Conservation (phyloP, 2,888 invertebrate genomes). For the Strigamia transsilvanica region DNA sequence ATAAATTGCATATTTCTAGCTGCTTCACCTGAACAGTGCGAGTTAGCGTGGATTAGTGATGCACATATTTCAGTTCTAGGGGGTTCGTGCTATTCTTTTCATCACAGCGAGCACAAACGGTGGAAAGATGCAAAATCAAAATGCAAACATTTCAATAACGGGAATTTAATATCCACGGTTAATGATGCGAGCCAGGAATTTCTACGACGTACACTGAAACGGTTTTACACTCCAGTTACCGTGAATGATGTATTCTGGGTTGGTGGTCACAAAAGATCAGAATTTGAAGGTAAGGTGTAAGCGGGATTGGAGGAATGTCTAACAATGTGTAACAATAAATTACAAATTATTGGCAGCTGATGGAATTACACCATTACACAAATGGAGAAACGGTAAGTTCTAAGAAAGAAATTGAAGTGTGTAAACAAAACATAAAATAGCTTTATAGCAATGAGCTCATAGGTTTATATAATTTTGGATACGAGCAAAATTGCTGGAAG, state of each 20-base stretch:
- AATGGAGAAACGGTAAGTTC: constrained; percentile 38
- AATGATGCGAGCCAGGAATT: constrained; percentile 29
- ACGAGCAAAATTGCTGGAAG: neutral
- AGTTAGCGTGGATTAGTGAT: neutral
- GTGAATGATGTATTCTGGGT: constrained; percentile 44
- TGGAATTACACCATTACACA: constrained; percentile 24
- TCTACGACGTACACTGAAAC: neutral
- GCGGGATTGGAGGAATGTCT: neutral
- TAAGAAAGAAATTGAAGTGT: too few species aligned
- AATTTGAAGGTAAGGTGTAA: constrained; percentile 23
- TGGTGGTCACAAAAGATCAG: constrained; percentile 15
- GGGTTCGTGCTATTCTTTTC: constrained; percentile 10
- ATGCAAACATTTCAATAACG: constrained; percentile 18
- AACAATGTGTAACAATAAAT: neutral
- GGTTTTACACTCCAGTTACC: neutral
- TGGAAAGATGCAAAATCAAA: constrained; percentile 41
- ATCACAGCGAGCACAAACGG: constrained; percentile 7
- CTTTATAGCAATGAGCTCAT: neutral
- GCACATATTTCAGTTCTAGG: constrained; percentile 6
- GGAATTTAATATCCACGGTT: neutral
- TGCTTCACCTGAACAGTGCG: constrained; percentile 27
- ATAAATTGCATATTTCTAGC: neutral
- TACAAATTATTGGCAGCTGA: constrained; percentile 14
- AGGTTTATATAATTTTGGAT: neutral
- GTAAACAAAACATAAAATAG: neutral